Evolutionary conservation across 2,888 invertebrate genomes (phyloP).

Genomic region (Sinodicranocentrus sp.): DNA sequence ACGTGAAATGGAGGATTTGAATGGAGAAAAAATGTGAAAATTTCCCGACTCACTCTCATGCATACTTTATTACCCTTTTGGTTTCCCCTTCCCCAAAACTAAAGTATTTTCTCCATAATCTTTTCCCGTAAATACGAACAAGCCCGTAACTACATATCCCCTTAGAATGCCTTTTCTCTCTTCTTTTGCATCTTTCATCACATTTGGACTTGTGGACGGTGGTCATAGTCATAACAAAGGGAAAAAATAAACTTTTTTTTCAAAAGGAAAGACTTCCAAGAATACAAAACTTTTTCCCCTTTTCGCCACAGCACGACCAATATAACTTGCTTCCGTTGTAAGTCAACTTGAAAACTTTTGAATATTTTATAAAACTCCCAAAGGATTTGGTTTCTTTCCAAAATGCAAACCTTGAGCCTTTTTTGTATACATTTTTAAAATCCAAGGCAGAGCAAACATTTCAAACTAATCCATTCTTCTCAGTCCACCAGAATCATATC

Average conservation of each 20-base stretch:
- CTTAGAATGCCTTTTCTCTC: no score
- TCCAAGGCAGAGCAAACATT: no score
- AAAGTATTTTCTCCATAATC: not conserved
- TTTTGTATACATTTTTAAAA: conserved; percentile 9
- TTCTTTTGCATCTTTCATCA: no score
- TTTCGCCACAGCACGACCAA: not conserved
- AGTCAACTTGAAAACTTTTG: conserved; percentile 49
- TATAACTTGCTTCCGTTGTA: conserved; percentile 37
- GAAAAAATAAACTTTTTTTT: no score
- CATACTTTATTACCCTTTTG: conserved; percentile 46
- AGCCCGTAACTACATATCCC: no score
- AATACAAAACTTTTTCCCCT: conserved; percentile 3
- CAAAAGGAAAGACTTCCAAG: no score
- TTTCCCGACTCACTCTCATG: conserved; percentile 16
- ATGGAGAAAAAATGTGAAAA: not conserved
- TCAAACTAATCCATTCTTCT: no score
- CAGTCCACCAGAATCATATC: no score
- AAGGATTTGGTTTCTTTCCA: conserved; percentile 55
- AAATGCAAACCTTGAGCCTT: conserved; percentile 1
- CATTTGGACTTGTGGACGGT: no score
- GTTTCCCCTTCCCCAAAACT: not conserved
- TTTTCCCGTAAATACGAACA: conserved; percentile 7
- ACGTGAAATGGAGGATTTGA: conserved; percentile 13
- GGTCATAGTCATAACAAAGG: no score
- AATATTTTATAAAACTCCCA: conserved; percentile 50